A percentile compares a stretch with the other conserved stretches of the same genome.
Conservation (phyloP, 1,140 invertebrate genomes). For the Drosophila rufa region DNA sequence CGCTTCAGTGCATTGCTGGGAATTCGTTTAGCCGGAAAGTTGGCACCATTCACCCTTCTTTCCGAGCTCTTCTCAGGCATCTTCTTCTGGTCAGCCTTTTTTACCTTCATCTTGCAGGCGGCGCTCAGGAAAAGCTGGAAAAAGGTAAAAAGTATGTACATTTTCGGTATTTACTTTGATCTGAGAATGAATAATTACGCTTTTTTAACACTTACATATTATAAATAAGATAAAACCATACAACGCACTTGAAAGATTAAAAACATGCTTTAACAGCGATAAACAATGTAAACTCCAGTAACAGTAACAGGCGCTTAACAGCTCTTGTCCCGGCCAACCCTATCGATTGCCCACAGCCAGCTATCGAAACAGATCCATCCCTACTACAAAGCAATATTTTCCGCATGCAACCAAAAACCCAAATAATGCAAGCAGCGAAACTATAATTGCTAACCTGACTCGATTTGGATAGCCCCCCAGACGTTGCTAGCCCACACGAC, state of each 20-base stretch:
- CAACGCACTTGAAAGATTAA: neutral
- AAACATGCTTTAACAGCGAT: slow-evolving; percentile 11
- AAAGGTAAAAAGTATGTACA: accelerated
- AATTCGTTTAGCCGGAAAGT: slow-evolving; percentile 20
- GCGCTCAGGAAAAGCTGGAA: neutral
- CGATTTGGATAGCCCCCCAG: slow-evolving; percentile 2
- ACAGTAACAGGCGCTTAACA: neutral
- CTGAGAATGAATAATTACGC: neutral
- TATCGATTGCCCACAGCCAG: neutral
- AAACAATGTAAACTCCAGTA: neutral
- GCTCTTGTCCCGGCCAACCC: neutral
- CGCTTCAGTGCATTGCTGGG: slow-evolving; percentile 15
- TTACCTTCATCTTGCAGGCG: neutral
- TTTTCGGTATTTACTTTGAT: neutral
- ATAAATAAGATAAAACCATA: neutral
- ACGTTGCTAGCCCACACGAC: neutral
- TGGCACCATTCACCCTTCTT: neutral
- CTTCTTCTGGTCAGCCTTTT: neutral
- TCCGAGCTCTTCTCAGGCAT: neutral
- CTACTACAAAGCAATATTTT: slow-evolving; percentile 53
- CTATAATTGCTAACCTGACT: slow-evolving; percentile 20
- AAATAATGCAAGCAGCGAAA: slow-evolving; percentile 22
- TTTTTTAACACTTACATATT: neutral
- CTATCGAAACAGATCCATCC: slow-evolving; percentile 8
- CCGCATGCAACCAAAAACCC: slow-evolving; percentile 42